phyloP scores from a whole-genome alignment of 2,888 invertebrate genomes.

The Drosophila kanekoi region DNA sequence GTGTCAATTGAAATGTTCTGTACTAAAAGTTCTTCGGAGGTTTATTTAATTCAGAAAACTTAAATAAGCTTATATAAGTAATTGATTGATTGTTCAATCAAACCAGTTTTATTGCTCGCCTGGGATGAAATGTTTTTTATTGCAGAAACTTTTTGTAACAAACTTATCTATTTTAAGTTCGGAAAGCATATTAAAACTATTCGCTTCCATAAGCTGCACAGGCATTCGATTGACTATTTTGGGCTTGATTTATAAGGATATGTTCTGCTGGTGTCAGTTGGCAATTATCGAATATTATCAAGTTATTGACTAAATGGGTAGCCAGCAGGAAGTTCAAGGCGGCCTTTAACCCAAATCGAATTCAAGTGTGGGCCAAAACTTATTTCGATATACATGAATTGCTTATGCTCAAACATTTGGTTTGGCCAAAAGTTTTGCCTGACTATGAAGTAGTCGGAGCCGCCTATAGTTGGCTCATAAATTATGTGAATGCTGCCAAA shows the following conservation, averaged over 20 bases:
- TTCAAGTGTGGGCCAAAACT: slow-evolving; percentile 24
- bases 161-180: slow-evolving; percentile 9
- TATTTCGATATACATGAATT: slow-evolving; percentile 50
- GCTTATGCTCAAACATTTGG: slow-evolving; percentile 35
- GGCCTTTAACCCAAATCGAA: slow-evolving; percentile 45
- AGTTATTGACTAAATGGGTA: slow-evolving; percentile 18
- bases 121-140: slow-evolving; percentile 12
- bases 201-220: not conserved
- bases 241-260: not conserved
- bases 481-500: slow-evolving; percentile 67
- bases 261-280: slow-evolving; percentile 4
- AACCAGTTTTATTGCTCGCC: slow-evolving; percentile 10
- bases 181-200: not conserved
- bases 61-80: slow-evolving; percentile 15
- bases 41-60: slow-evolving; percentile 12
- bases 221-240: not conserved
- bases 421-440: slow-evolving; percentile 47
- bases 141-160: slow-evolving; percentile 15
- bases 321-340: not conserved
- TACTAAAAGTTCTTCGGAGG: slow-evolving; percentile 1
- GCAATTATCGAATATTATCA: slow-evolving; percentile 20
- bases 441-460: slow-evolving; percentile 22
- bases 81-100: slow-evolving; percentile 17
- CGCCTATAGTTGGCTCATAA: slow-evolving; percentile 54
- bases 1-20: slow-evolving; percentile 10